These are phyloP conservation scores for Esox niger DNA, from an alignment of 2,113 vertebrate species.

Conservation along the genomic window DNA sequence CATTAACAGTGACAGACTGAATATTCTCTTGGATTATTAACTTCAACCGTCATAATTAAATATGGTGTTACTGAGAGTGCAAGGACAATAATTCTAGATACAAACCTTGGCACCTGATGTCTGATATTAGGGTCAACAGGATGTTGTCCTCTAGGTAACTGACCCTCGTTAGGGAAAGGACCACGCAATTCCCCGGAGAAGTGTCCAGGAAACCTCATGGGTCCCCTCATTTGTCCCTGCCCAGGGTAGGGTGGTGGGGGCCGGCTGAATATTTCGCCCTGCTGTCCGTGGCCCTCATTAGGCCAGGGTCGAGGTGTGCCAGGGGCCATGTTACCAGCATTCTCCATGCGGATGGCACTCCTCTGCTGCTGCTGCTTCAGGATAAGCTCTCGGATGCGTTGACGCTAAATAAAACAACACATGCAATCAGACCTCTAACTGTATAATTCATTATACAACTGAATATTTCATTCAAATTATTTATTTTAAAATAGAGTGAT, in stretches of 20 bases:
- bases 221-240: slow-evolving; percentile 79
- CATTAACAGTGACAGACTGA: not conserved
- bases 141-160: slow-evolving; percentile 77
- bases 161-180: slow-evolving; percentile 80
- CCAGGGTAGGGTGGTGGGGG: slow-evolving; percentile 96
- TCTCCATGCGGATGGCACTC: slow-evolving; percentile 87
- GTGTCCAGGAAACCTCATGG: slow-evolving; percentile 76
- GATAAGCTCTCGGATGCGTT: slow-evolving; percentile 90
- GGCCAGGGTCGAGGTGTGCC: slow-evolving; percentile 83
- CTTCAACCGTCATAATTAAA: too few species aligned
- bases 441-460: not conserved
- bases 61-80: too few species aligned
- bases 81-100: slow-evolving; percentile 12
- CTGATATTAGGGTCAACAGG: slow-evolving; percentile 79
- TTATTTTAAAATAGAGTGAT: too few species aligned
- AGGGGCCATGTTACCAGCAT: slow-evolving; percentile 65
- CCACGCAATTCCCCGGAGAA: slow-evolving; percentile 81
- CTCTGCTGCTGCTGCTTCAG: slow-evolving; percentile 94
- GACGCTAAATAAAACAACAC: slow-evolving; percentile 75
- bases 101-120: slow-evolving; percentile 85
- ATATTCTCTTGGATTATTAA: too few species aligned
- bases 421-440: not conserved
- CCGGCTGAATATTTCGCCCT: slow-evolving; percentile 79
- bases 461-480: not conserved
- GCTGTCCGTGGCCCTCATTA: slow-evolving; percentile 78